Conservation (phyloP, 2,888 invertebrate species). For the Hypomecis punctinalis region DNA sequence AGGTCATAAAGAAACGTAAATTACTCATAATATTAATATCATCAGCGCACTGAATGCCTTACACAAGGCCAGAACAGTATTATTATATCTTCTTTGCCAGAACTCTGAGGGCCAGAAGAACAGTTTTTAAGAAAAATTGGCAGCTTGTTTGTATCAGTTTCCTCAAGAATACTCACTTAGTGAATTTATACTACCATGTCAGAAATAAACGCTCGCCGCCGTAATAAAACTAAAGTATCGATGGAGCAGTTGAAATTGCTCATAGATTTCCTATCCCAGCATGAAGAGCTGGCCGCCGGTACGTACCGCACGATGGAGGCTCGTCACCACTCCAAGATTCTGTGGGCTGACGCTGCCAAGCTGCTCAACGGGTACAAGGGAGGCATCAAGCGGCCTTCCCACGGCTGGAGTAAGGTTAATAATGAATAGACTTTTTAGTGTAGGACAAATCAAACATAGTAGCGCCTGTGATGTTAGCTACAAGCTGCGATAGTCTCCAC, state of each 20-base stretch:
- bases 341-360: slow-evolving; percentile 66
- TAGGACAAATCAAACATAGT: too few relatives aligned
- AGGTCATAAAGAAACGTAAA: too few relatives aligned
- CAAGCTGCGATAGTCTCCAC: too few relatives aligned
- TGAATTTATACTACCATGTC: slow-evolving; percentile 42
- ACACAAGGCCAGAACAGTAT: too few relatives aligned
- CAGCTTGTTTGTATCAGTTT: too few relatives aligned
- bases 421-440: slow-evolving; percentile 1
- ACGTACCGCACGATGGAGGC: slow-evolving; percentile 62
- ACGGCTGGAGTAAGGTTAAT: slow-evolving; percentile 72
- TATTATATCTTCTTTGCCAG: too few relatives aligned
- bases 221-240: slow-evolving; percentile 49
- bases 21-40: too few relatives aligned
- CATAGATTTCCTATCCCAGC: slow-evolving; percentile 71
- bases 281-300: slow-evolving; percentile 67
- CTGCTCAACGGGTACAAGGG: slow-evolving; percentile 56
- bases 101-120: too few relatives aligned
- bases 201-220: slow-evolving; percentile 32
- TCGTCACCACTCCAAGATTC: slow-evolving; percentile 61
- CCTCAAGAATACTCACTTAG: background rate
- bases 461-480: too few relatives aligned
- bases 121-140: too few relatives aligned
- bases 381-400: slow-evolving; percentile 61
- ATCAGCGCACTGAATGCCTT: too few relatives aligned
- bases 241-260: slow-evolving; percentile 67